phyloP scores from a whole-genome alignment of 2,113 vertebrate species.

The Crypturellus undulatus region DNA sequence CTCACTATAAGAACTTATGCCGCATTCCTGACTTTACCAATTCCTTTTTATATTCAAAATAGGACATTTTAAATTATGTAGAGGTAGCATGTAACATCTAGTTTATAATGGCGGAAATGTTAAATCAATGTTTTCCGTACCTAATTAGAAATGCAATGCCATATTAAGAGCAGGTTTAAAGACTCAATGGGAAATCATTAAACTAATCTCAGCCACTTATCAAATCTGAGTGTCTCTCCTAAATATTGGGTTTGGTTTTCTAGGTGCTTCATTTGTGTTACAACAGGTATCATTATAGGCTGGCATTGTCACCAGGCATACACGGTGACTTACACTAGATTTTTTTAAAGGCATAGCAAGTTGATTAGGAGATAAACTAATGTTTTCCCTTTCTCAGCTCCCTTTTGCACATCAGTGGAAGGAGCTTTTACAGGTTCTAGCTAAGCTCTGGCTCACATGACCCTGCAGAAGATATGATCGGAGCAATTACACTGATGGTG shows the following conservation, averaged over 20 bases:
- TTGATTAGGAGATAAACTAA: background rate
- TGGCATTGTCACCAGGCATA: background rate
- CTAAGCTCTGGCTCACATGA: background rate
- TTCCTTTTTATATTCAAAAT: constrained; percentile 24
- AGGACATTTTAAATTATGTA: background rate
- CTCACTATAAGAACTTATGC: constrained; percentile 24
- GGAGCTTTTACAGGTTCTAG: background rate
- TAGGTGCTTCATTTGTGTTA: background rate
- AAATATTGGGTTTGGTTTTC: background rate
- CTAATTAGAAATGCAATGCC: constrained; percentile 42
- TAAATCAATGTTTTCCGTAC: constrained; percentile 20
- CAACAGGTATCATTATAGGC: background rate
- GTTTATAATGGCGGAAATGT: constrained; percentile 40
- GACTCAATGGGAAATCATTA: constrained; percentile 31
- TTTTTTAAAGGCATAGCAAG: background rate
- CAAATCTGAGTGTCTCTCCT: background rate
- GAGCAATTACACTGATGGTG: background rate
- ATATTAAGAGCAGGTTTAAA: constrained; percentile 12
- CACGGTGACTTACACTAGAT: background rate
- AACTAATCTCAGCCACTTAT: constrained; percentile 46
- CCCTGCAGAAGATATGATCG: background rate
- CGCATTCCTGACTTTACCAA: background rate
- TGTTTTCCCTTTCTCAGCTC: background rate
- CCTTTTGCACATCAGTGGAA: background rate
- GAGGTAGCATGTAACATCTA: background rate